Percentiles rank a stretch among this genome's conserved stretches.
Evolutionary conservation across 2,888 invertebrate species (phyloP).

Genomic region (Macaria liturata): DNA sequence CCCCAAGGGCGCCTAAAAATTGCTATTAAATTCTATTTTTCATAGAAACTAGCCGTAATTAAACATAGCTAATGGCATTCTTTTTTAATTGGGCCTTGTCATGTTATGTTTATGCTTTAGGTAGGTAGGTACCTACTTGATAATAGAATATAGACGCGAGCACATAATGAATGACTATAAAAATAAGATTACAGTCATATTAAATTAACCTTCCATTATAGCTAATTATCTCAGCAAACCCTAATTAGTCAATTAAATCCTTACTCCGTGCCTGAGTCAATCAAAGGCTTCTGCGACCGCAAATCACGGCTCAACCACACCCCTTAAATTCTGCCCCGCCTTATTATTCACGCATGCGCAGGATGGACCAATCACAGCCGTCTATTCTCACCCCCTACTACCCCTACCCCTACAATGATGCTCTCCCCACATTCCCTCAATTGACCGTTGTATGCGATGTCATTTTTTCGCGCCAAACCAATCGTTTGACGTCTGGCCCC

Average conservation of each 20-base stretch:
- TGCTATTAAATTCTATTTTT: too few species aligned
- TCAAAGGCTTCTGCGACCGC: constrained; percentile 77
- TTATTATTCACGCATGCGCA: constrained; percentile 63
- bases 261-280: constrained; percentile 62
- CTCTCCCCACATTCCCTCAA: constrained; percentile 59
- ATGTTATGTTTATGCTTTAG: too few species aligned
- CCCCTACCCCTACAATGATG: constrained; percentile 47
- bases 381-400: constrained; percentile 45
- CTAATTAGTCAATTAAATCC: constrained; percentile 24
- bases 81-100: too few species aligned
- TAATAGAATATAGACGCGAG: too few species aligned
- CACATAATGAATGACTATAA: too few species aligned
- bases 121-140: too few species aligned
- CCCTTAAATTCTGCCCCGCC: constrained; percentile 71
- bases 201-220: neutral
- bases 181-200: too few species aligned
- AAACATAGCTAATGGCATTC: too few species aligned
- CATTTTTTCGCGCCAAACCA: constrained; percentile 77
- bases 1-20: too few species aligned
- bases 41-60: too few species aligned
- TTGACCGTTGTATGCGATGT: constrained; percentile 74
- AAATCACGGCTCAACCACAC: constrained; percentile 79
- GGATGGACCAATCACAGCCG: constrained; percentile 55
- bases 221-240: constrained; percentile 9
- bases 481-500: constrained; percentile 63